phyloP scores from a whole-genome alignment of 2,113 vertebrate genomes.

The Dolichallabes microphthalmus region DNA sequence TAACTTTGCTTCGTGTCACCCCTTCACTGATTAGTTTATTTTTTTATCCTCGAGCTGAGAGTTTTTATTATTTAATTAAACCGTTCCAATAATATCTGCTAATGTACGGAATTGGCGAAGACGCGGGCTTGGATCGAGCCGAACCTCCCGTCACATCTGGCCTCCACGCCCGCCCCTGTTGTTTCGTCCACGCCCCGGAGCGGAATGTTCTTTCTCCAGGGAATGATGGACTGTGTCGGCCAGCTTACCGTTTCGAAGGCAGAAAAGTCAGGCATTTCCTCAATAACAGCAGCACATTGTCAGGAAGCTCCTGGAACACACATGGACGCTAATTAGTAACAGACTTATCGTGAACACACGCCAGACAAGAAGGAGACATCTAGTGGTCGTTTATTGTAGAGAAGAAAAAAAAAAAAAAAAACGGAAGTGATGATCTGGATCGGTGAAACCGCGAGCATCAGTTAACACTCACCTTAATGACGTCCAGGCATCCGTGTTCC shows the following conservation, averaged over 20 bases:
- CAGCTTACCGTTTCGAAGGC: conserved; percentile 84
- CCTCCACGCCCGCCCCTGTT: background rate
- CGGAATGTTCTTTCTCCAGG: background rate
- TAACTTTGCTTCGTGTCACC: background rate
- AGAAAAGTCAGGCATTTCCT: conserved; percentile 91
- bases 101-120: background rate
- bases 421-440: background rate
- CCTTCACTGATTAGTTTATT: background rate
- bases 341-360: background rate
- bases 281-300: conserved; percentile 78
- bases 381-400: background rate
- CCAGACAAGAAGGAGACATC: background rate
- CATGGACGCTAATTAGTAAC: conserved; percentile 34
- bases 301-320: conserved; percentile 79
- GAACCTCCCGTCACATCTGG: background rate
- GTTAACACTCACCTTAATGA: conserved; percentile 77
- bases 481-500: conserved; percentile 91
- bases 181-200: background rate
- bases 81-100: background rate
- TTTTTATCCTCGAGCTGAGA: background rate
- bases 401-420: background rate
- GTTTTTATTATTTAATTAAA: background rate
- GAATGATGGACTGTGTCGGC: background rate
- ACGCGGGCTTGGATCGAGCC: background rate
- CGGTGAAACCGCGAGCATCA: no score